These are phyloP conservation scores for Spisula solida DNA, from an alignment of 2,888 invertebrate genomes.

Conservation along the genomic window DNA sequence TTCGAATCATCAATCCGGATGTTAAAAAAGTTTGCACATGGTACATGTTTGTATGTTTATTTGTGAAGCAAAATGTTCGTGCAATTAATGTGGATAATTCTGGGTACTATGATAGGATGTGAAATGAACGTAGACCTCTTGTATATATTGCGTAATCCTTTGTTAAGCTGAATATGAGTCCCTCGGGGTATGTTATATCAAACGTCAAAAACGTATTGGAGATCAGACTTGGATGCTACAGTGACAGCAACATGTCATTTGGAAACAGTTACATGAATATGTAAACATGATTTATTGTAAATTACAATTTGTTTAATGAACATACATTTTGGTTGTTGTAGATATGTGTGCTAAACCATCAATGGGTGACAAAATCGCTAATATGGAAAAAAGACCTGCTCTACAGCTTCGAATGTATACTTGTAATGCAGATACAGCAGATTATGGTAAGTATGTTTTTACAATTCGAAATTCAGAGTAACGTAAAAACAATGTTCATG, in stretches of 20 bases:
- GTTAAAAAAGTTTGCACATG: no score
- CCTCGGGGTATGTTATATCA: no score
- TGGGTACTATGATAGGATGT: no score
- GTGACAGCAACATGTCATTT: no score
- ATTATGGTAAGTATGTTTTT: conserved; percentile 3
- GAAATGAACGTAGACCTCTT: no score
- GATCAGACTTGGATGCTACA: no score
- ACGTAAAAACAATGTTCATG: not conserved
- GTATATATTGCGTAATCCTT: no score
- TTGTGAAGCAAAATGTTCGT: not conserved
- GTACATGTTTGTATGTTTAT: not conserved
- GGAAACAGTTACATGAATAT: no score
- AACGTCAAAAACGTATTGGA: not conserved
- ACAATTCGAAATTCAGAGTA: not conserved
- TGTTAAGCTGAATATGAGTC: no score
- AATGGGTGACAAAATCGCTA: not conserved
- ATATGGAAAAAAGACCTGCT: not conserved
- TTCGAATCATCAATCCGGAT: no score
- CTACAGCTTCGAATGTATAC: not conserved
- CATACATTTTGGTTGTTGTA: no score
- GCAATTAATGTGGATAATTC: no score
- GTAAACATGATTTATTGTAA: not conserved
- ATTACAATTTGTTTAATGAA: not conserved
- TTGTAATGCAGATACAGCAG: not conserved
- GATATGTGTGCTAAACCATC: not conserved